These are phyloP conservation scores for Gadus macrocephalus DNA, from an alignment of 2,113 vertebrate species.

Conservation along the genomic window DNA sequence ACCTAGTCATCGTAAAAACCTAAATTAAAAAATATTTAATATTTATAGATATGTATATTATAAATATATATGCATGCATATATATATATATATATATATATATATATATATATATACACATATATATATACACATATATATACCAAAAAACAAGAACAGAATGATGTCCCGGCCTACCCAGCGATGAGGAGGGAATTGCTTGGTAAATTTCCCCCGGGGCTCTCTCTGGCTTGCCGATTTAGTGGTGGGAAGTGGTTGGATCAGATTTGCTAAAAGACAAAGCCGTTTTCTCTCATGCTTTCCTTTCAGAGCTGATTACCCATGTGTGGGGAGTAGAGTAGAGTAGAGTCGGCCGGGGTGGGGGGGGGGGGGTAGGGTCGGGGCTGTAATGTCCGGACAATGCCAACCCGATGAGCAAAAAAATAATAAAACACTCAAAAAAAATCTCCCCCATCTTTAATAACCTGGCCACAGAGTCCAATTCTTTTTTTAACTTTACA, in stretches of 20 bases:
- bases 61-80: too few species aligned
- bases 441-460: constrained; percentile 66
- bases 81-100: too few species aligned
- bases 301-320: constrained; percentile 66
- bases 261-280: constrained; percentile 68
- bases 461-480: constrained; percentile 51
- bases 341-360: too few species aligned
- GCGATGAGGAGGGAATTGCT: constrained; percentile 64
- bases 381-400: constrained; percentile 49
- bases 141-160: not conserved
- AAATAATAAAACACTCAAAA: not conserved
- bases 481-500: constrained; percentile 19
- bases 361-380: not conserved
- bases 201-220: constrained; percentile 65
- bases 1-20: too few species aligned
- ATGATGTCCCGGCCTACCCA: constrained; percentile 48
- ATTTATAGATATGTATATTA: too few species aligned
- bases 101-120: too few species aligned
- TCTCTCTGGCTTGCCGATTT: constrained; percentile 62
- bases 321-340: not conserved
- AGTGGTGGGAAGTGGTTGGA: constrained; percentile 62
- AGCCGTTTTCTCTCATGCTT: constrained; percentile 52
- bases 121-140: not conserved
- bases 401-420: constrained; percentile 60
- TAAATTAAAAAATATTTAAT: too few species aligned